A percentile compares a stretch with the other conserved stretches of the same genome.
phyloP scores from a whole-genome alignment of 1,140 invertebrate genomes.

The Saxidomus purpurata region DNA sequence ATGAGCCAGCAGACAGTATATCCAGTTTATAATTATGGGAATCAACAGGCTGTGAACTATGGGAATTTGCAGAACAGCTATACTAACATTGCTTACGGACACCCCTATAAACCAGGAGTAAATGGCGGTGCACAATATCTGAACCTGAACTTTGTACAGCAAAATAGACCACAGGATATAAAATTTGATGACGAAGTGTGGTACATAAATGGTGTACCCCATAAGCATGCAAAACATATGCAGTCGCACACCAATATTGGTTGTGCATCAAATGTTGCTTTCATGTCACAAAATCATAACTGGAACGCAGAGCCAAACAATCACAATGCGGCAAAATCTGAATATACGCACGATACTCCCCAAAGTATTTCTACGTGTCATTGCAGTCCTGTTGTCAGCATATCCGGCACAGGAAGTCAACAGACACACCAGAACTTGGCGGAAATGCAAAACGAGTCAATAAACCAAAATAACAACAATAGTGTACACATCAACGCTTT shows the following conservation, averaged over 20 bases:
- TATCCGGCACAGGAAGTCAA: not conserved
- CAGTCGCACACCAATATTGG: not conserved
- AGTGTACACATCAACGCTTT: not conserved
- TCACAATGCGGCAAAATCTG: too few relatives aligned
- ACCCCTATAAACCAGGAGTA: not conserved
- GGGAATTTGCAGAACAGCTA: not conserved
- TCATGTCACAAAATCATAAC: not conserved
- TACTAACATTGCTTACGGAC: not conserved
- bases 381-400: not conserved
- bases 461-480: constrained; percentile 2
- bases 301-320: not conserved
- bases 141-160: constrained; percentile 9
- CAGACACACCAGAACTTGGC: too few relatives aligned
- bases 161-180: not conserved
- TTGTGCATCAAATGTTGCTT: not conserved
- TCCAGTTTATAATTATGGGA: not conserved
- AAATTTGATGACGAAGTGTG: constrained; percentile 58
- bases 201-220: constrained; percentile 58
- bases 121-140: not conserved
- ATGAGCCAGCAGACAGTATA: not conserved
- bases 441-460: not conserved
- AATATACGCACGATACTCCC: too few relatives aligned
- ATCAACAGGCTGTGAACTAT: not conserved
- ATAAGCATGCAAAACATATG: constrained; percentile 34
- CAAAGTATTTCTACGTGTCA: not conserved